Conservation (phyloP, 2,113 vertebrate species). For the Chamaea fasciata region DNA sequence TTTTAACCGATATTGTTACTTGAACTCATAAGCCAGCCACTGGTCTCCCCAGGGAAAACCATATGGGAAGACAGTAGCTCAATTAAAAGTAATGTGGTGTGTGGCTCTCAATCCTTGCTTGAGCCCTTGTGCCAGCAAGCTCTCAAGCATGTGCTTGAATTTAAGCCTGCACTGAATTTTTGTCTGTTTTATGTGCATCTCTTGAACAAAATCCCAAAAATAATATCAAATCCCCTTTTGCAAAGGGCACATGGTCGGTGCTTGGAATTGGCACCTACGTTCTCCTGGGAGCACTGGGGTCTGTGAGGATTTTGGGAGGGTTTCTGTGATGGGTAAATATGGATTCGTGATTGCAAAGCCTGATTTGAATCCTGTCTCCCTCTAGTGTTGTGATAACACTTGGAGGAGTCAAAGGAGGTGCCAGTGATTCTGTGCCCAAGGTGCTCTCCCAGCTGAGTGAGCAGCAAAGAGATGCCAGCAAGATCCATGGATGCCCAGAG, state of each 20-base stretch:
- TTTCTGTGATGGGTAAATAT: neutral
- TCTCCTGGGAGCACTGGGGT: neutral
- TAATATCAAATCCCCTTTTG: neutral
- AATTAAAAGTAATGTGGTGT: slow-evolving; percentile 20
- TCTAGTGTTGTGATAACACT: neutral
- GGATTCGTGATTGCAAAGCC: neutral
- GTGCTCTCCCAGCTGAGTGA: neutral
- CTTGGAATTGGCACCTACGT: neutral
- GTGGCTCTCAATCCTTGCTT: neutral
- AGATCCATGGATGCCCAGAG: neutral
- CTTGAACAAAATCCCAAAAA: neutral
- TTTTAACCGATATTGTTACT: slow-evolving; percentile 14
- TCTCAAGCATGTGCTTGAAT: neutral
- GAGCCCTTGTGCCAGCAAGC: neutral
- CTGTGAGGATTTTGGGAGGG: accelerated
- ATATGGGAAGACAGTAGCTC: slow-evolving; percentile 54
- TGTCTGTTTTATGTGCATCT: neutral
- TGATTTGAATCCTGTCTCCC: slow-evolving; percentile 5
- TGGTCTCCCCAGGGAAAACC: slow-evolving; percentile 22
- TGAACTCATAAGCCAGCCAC: slow-evolving; percentile 3
- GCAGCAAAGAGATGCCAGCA: neutral
- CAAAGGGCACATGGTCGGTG: accelerated
- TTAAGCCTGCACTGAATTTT: neutral
- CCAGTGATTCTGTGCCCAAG: neutral
- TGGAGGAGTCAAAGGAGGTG: neutral